Base-by-base conservation (phyloP, 2,113 vertebrate species). In the Nothobranchius furzeri region DNA sequence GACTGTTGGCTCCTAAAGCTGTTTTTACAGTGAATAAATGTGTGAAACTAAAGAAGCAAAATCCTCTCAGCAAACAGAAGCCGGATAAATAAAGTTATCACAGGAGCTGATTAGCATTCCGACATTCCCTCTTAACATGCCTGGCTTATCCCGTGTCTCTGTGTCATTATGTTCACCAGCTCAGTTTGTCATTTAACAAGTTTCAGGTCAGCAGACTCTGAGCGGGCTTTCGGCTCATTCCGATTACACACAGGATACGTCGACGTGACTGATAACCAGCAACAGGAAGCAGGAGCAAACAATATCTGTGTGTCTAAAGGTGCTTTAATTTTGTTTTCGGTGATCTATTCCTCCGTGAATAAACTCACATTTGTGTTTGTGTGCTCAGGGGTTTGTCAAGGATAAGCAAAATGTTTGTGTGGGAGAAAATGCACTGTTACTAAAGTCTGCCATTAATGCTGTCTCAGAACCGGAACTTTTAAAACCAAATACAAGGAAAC, bases 181-280 rank as follows among this genome's bases (percentile, higher is more conserved):
- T 76, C 79, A 45, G 55, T 72, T 67, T 85, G 82, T 86, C 78
- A 81, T 86, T 86, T 76, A 60, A 72, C 80, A 70, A 63, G 74
- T 88, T 81, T 82, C 85, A 73, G 87, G 83, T 85, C 82, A 84
- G 72, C 68, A 76, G 70, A 70, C 66, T 75, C 66, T 58, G 55
- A 81, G 75, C 81, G 60, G 80, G 83, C 75, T 85, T 79, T 85
- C 71, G 71, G 68, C 56, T 65, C 62, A 42, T 61, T 81, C 82
- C 79, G 82, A 87, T 84, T 69, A 75, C 62, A 70, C 57, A 60
- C 70, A 57, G 73, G 77, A 78, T 71, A 86, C 68, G 76, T 62
- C 71, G 84, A 76, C 58, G 47, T 74, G 82, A 84, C 77, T 81
- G 82, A 87, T 73, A 85, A 86, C 69, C 62, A 57, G 70, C 42